These are phyloP conservation scores for Dipodomys merriami DNA, from an alignment of 2,113 vertebrate species.

Conservation along the genomic window DNA sequence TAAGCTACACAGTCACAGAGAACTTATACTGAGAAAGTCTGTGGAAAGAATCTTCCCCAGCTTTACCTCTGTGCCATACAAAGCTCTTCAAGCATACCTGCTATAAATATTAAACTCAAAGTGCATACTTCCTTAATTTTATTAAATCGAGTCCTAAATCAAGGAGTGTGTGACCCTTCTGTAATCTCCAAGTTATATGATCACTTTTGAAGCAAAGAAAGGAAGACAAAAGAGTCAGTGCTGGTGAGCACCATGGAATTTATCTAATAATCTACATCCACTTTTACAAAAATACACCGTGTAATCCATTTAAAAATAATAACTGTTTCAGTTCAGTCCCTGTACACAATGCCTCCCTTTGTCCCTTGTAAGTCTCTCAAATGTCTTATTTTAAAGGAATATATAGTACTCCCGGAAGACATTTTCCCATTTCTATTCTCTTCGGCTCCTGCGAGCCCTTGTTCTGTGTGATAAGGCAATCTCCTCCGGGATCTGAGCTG, in stretches of 20 bases:
- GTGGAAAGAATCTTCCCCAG: constrained; percentile 63
- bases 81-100: constrained; percentile 38
- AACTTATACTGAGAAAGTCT: constrained; percentile 60
- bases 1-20: constrained; percentile 7
- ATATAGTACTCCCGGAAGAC: constrained; percentile 91
- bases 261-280: constrained; percentile 83
- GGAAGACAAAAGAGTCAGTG: constrained; percentile 77
- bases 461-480: constrained; percentile 92
- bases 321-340: constrained; percentile 86
- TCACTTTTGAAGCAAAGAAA: constrained; percentile 80
- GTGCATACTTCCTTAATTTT: constrained; percentile 73
- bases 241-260: constrained; percentile 76
- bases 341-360: constrained; percentile 88
- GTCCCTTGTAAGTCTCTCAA: constrained; percentile 90
- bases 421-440: constrained; percentile 92
- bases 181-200: constrained; percentile 8
- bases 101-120: constrained; percentile 64
- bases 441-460: constrained; percentile 91
- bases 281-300: constrained; percentile 82
- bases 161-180: constrained; percentile 70
- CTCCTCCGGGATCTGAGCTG: constrained; percentile 91
- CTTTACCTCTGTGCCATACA: constrained; percentile 53
- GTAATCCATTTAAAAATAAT: constrained; percentile 87
- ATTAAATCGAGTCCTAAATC: constrained; percentile 74
- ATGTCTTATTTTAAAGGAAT: constrained; percentile 92